A percentile compares a stretch with the other conserved stretches of the same genome.
Conservation (phyloP, 2,113 vertebrate species). For the Zeus faber region DNA sequence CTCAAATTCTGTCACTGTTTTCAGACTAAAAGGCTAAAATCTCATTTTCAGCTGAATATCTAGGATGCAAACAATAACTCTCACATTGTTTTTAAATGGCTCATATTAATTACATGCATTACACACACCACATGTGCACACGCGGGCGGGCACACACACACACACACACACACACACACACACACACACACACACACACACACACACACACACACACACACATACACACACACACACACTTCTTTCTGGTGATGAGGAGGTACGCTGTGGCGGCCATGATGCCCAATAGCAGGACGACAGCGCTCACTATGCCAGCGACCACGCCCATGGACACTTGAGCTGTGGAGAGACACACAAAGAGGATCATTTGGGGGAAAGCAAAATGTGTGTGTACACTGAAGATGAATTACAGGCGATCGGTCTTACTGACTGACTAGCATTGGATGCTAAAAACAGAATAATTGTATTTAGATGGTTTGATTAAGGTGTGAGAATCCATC, state of each 20-base stretch:
- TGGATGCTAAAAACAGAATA: no score
- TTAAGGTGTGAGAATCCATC: no score
- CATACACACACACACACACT: conserved; percentile 29
- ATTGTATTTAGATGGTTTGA: no score
- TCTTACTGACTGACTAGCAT: no score
- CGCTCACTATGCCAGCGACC: conserved; percentile 28
- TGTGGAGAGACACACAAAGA: conserved; percentile 22
- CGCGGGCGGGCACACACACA: background rate
- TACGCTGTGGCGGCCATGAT: conserved; percentile 26
- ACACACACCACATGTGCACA: no score
- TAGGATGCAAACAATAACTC: background rate
- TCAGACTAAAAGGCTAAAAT: background rate
- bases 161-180: no score
- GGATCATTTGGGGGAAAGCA: no score
- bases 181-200: background rate
- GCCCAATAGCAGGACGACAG: conserved; percentile 25
- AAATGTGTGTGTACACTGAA: no score
- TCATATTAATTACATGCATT: no score
- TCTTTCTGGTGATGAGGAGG: conserved; percentile 24
- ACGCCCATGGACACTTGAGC: conserved; percentile 24
- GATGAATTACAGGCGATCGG: no score
- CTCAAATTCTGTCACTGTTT: no score
- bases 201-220: background rate
- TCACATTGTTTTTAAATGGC: no score
- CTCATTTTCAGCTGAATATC: background rate